Evolutionary conservation across 2,888 invertebrate species (phyloP).

Genomic region (Andrena minutula): DNA sequence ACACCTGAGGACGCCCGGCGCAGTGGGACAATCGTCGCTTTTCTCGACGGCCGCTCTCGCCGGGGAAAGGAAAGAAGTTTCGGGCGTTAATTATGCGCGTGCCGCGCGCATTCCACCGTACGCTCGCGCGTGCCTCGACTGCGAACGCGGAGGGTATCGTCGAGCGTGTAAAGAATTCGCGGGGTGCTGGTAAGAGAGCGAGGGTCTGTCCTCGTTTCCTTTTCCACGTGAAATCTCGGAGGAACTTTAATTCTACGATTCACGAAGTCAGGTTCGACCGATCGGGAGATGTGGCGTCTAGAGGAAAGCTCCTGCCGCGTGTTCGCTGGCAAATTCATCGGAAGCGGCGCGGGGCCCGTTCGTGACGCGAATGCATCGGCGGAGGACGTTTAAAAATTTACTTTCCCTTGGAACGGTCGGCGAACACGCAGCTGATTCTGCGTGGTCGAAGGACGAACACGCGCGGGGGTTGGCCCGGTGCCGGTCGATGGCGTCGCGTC

Average conservation of each 20-base stretch:
- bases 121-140: constrained; percentile 60
- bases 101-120: constrained; percentile 57
- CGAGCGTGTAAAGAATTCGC: constrained; percentile 58
- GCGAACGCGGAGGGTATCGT: constrained; percentile 40
- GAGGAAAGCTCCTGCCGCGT: background rate
- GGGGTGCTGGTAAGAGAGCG: background rate
- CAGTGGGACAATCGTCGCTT: background rate
- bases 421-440: constrained; percentile 13
- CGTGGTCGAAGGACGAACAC: too few species aligned
- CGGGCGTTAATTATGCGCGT: constrained; percentile 62
- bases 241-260: background rate
- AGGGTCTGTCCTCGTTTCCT: constrained; percentile 1
- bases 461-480: too few species aligned
- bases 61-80: constrained; percentile 56
- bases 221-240: background rate
- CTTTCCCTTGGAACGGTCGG: constrained; percentile 24
- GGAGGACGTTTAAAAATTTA: constrained; percentile 28
- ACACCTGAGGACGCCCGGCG: background rate
- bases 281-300: background rate
- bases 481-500: constrained; percentile 1
- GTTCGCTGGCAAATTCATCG: constrained; percentile 23
- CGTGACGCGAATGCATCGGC: constrained; percentile 34
- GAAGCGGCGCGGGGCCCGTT: background rate
- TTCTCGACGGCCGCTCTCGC: background rate
- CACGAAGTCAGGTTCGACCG: background rate